Base-by-base conservation (phyloP, 2,888 invertebrate species). In the Apodemia mormo region DNA sequence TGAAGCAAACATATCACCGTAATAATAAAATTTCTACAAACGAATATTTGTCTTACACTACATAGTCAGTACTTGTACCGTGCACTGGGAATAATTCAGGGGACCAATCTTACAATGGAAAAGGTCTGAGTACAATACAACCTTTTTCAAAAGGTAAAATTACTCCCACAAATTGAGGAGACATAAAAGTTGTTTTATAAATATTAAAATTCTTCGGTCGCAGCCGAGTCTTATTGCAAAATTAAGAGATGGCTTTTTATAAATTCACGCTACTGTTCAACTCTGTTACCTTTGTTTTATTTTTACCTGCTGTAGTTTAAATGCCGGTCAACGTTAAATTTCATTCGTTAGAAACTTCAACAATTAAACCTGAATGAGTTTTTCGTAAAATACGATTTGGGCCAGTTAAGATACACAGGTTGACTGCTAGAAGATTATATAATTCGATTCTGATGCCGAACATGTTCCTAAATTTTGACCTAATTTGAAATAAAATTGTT, bases 151-250 rank as follows among this genome's bases (percentile, higher is more conserved):
- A 52, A 78, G 78, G 75, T 77, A 77, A 81, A 82, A 85, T 83
- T 83, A 81, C 83, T 83, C 78, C 77, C 75, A 76, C 77, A 83
- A 83, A 84, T 85, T 85, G 81, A 77, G 77, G 79, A 76, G 76
- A 75, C 77, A 77, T 79, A 81, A 81, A 81, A 76, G 79, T 75
- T 80, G 79, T 81, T 81, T 82, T 80, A 83, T 81, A 82, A 82
- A 84, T 84, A 84, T 84, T 82, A 82, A 83, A 81, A 80, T 74
- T 74, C 76, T 76, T 72, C 49, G 45, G 37, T 33, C 56, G 65
- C 52, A 33, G 5, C 64, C 54, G 65, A 54, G 43, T 45, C 56
- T 69, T 66, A 66, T 70, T 66, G 49, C 45, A 43, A 40, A 69
- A 66, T 66, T 70, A 58, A 66, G 58, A 58, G 33, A 22, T 45